phyloP scores from a whole-genome alignment of 2,113 vertebrate species.

The Peromyscus polionotus region DNA sequence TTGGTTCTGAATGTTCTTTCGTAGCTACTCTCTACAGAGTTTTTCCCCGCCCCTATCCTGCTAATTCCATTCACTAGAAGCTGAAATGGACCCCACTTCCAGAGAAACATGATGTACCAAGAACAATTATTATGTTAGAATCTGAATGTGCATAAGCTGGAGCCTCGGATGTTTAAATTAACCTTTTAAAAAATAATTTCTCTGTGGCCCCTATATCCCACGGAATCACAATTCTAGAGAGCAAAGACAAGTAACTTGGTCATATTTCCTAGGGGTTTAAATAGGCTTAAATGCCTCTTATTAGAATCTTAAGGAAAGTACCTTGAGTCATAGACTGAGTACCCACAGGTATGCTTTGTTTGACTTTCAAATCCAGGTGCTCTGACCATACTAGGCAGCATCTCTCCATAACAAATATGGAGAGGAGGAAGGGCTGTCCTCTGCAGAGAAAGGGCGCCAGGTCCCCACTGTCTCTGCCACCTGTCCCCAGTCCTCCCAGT shows the following conservation, averaged over 20 bases:
- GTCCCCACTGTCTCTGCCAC: fast-evolving
- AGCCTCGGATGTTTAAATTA: conserved; percentile 19
- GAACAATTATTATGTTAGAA: conserved; percentile 63
- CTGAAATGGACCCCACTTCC: conserved; percentile 60
- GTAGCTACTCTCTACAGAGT: conserved; percentile 34
- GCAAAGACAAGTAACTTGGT: background rate
- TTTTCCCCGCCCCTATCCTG: conserved; percentile 48
- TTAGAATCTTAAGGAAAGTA: background rate
- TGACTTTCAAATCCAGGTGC: conserved; percentile 21
- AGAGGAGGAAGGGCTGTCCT: background rate
- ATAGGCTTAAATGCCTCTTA: conserved; percentile 14
- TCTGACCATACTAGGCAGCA: background rate
- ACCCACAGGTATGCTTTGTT: background rate
- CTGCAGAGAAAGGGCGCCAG: background rate
- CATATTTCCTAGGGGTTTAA: conserved; percentile 28
- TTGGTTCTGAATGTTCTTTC: conserved; percentile 59
- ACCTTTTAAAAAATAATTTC: conserved; percentile 48
- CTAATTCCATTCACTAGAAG: conserved; percentile 66
- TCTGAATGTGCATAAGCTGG: background rate
- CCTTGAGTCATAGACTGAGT: conserved; percentile 7
- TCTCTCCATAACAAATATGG: background rate
- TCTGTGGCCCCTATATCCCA: background rate
- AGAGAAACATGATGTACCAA: conserved; percentile 51
- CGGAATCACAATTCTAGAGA: conserved; percentile 16
- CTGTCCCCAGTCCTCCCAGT: background rate